Evolutionary conservation across 1,140 invertebrate genomes (phyloP), one percentile per base, ranked within the genome.

Genomic region (Tyrophagus putrescentiae): DNA sequence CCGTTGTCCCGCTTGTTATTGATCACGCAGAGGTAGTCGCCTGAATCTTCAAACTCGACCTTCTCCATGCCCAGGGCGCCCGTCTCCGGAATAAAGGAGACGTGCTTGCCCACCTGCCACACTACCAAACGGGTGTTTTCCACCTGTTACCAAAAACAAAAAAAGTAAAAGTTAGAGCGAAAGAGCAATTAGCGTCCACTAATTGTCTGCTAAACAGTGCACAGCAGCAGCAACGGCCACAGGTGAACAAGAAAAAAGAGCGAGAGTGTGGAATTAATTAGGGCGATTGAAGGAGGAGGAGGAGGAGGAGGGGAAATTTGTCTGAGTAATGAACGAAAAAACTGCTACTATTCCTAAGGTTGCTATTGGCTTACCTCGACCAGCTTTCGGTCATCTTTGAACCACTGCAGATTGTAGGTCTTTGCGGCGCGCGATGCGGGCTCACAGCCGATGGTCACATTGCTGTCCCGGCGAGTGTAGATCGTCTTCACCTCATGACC

Each of bases 1-100:
- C 76, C 76, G 62, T 82, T 79, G 65, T 76, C 75, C 48, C 78
- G 77, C 21, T 80, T 73, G 67, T 77, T 79, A 70, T 84, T 84
- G 61, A 83, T 78, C 34, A 82, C 70, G 65, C 81, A 83, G 29
- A 76, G 73, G 67, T 83, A 83, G 62, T 80, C 78, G 13, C 79
- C 80, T 36, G 74, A 79, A 68, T 83, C 82, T 23, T 72, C 71
- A 7, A 79, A 77, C 33, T 73, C 68, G 0, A 80, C 79, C 21
- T 80, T 79, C 64, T 75, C 74, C 66, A 83, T 80, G 56, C 77
- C 75, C 39, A 84, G 71, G 6, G 78, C 77, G 68, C 79, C 82
- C 64, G 78, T 80, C 65, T 79, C 77, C 48, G 75, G 70, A 50
- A 75, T 68, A 60, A 83, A 73, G 42, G 77, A 75, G 53, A 83